Conservation (phyloP, 2,113 vertebrate species). For the Nematolebias whitei region DNA sequence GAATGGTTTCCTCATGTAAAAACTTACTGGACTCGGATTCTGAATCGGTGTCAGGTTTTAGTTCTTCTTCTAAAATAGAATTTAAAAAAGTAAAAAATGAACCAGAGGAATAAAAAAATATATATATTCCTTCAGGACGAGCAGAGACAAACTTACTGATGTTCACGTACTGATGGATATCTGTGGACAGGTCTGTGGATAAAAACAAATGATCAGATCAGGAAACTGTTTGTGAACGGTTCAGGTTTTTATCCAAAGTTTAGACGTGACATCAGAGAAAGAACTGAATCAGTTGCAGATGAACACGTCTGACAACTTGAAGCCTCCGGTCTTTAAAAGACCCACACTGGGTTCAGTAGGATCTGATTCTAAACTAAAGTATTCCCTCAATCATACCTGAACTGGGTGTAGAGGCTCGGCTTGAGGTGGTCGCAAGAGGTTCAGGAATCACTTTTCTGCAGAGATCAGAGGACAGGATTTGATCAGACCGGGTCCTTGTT, state of each 20-base stretch:
- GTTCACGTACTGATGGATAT: conserved; percentile 49
- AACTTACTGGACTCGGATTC: neutral
- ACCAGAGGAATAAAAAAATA: too few species aligned
- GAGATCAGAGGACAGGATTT: conserved; percentile 19
- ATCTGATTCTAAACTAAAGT: too few species aligned
- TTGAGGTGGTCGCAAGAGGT: conserved; percentile 18
- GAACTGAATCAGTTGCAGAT: too few species aligned
- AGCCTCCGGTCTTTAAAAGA: too few species aligned
- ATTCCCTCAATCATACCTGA: conserved; percentile 63
- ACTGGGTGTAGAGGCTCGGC: conserved; percentile 60
- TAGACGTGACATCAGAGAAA: neutral
- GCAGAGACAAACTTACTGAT: neutral
- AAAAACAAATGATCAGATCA: neutral
- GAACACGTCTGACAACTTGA: neutral
- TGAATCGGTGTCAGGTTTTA: neutral
- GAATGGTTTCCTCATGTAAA: too few species aligned
- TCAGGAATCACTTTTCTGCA: conserved; percentile 66
- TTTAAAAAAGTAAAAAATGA: neutral
- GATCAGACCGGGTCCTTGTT: neutral
- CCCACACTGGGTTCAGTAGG: neutral
- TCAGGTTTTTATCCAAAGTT: too few species aligned
- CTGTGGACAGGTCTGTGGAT: conserved; percentile 38
- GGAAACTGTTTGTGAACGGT: too few species aligned
- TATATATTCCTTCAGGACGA: too few species aligned
- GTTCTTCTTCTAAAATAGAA: neutral